A percentile compares a stretch with the other conserved stretches of the same genome.
These are phyloP conservation scores for Sinocyclocheilus grahami DNA, from an alignment of 2,113 vertebrate species.

Conservation along the genomic window DNA sequence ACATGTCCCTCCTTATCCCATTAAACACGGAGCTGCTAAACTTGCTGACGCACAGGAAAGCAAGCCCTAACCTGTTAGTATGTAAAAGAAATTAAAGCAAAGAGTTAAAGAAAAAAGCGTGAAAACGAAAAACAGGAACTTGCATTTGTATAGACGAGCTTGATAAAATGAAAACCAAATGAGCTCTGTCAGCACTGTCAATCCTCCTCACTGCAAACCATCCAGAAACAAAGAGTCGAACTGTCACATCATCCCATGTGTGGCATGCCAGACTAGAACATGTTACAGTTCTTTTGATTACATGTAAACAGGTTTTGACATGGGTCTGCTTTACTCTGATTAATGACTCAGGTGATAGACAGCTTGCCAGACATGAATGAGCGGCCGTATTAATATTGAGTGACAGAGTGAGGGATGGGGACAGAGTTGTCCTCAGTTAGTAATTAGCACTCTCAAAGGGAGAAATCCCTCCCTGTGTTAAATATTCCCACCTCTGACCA, in stretches of 20 bases:
- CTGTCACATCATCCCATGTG: slow-evolving; percentile 75
- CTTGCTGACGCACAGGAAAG: slow-evolving; percentile 72
- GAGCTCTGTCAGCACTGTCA: slow-evolving; percentile 21
- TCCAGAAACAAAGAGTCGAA: slow-evolving; percentile 65
- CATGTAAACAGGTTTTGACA: slow-evolving; percentile 82
- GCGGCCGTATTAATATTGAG: slow-evolving; percentile 55
- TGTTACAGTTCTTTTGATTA: slow-evolving; percentile 75
- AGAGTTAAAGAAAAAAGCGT: slow-evolving; percentile 56
- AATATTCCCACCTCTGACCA: slow-evolving; percentile 25
- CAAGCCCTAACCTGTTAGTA: slow-evolving; percentile 44
- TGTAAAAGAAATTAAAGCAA: slow-evolving; percentile 39
- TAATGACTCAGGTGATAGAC: slow-evolving; percentile 57
- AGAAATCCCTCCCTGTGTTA: slow-evolving; percentile 43
- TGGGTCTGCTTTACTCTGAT: slow-evolving; percentile 70
- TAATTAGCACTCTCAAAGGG: slow-evolving; percentile 56
- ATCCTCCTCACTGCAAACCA: slow-evolving; percentile 50
- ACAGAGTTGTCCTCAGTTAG: slow-evolving; percentile 54
- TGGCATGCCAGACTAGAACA: slow-evolving; percentile 75
- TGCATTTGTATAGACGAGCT: background rate
- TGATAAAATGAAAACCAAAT: slow-evolving; percentile 13
- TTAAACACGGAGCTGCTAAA: slow-evolving; percentile 82
- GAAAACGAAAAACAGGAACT: slow-evolving; percentile 49
- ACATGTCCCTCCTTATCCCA: slow-evolving; percentile 82
- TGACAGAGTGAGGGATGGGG: slow-evolving; percentile 55
- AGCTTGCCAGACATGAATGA: slow-evolving; percentile 54